Base-by-base conservation (phyloP, 1,140 invertebrate species). In the Drosophila athabasca region DNA sequence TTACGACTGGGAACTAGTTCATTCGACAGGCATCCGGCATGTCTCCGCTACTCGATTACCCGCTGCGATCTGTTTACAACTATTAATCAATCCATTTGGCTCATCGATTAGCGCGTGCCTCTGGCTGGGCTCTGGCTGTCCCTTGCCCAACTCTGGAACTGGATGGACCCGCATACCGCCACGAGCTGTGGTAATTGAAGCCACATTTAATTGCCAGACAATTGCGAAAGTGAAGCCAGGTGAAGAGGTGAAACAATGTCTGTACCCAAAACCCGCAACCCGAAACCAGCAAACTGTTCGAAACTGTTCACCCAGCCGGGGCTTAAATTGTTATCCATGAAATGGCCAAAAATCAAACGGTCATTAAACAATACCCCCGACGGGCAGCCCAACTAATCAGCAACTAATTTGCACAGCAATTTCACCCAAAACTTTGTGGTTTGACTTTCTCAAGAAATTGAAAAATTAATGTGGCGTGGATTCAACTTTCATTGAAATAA, bases 91-190 rank as follows among this genome's bases (percentile, higher is more conserved):
- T 62, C 45, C 58, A 69, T 60, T 75, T 71, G 53, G 59, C 58
- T 83, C 48, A 84, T 83, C 80, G 79, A 71, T 84, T 84, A 79
- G 61, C 76, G 62, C 79, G 65, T 75, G 76, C 65, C 52, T 22
- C 22, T 13, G 43, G 45, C 11, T 48, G 0, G 35, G 45, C 11
- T 48, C 5, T 26, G 24, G 24, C 11, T 48, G 24, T 49, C 22
- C 45, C 46, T 62, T 41, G 60, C 24, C 17, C 13, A 61, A 59
- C 55, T 65, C 46, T 58, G 54, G 64, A 58, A 22, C 39, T 19
- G 43, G 52, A 11, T 52, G 35, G 3, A 55, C 80, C 80, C 76
- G 51, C 68, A 80, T 62, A 49, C 52, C 57, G 9, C 57, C 9
- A 0, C 29, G 29, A 8, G 29, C 29, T 39, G 41, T 35, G 62